A percentile compares a stretch with the other conserved stretches of the same genome.
phyloP scores from a whole-genome alignment of 2,113 vertebrate species.

The Saimiri boliviensis region DNA sequence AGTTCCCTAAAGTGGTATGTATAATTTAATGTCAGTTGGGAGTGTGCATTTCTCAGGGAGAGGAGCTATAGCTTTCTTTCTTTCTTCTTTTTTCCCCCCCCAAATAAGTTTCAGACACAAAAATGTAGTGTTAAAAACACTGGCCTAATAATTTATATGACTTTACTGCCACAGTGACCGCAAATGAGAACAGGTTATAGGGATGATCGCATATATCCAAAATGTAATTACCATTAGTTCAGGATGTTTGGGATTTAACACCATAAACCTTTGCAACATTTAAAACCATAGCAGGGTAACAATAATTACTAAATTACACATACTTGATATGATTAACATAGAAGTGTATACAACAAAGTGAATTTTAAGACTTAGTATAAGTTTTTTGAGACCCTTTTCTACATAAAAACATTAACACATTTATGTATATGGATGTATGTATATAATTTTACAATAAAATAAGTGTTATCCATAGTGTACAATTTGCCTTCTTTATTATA shows the following conservation, averaged over 20 bases:
- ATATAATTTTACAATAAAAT: neutral
- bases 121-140: neutral
- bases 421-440: neutral
- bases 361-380: constrained; percentile 12
- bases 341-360: neutral
- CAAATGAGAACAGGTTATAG: neutral
- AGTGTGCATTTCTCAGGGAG: neutral
- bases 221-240: neutral
- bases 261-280: neutral
- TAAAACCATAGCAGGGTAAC: neutral
- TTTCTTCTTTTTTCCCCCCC: neutral
- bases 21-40: neutral
- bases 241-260: constrained; percentile 9
- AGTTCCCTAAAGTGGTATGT: neutral
- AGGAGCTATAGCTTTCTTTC: neutral
- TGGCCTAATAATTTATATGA: neutral
- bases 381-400: constrained; percentile 41
- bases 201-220: neutral
- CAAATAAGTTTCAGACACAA: neutral
- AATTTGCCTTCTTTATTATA: neutral
- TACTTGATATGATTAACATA: neutral
- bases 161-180: neutral
- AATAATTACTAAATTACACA: neutral
- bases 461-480: neutral
- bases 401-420: constrained; percentile 11